Evolutionary conservation across 2,797 vertebrate genomes (phyloP).

Genomic region (Onychomys leucogaster): DNA sequence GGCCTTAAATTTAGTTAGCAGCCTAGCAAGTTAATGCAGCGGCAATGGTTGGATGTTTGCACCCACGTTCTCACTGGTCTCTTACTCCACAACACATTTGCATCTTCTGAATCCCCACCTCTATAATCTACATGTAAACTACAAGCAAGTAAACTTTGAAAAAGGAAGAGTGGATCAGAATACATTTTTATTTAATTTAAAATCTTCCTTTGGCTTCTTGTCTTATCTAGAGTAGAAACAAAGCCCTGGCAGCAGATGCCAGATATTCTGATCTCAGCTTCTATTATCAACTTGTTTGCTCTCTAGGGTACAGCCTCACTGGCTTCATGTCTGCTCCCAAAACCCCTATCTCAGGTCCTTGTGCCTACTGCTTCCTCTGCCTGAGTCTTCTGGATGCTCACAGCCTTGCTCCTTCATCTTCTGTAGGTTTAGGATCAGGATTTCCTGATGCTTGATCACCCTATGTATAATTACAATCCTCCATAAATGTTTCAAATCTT

Average conservation of each 20-base stretch:
- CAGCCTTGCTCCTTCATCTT: not conserved
- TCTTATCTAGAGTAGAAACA: slow-evolving; percentile 1
- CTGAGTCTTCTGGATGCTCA: not conserved
- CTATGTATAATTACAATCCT: not conserved
- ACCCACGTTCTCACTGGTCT: not conserved
- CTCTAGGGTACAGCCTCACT: not conserved
- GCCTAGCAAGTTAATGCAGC: not conserved
- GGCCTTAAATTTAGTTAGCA: not conserved
- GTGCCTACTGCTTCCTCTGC: not conserved
- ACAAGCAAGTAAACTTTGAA: not conserved
- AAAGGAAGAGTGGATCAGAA: not conserved
- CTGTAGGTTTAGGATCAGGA: not conserved
- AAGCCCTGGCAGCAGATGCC: not conserved
- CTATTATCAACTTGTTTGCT: not conserved
- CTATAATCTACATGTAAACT: not conserved
- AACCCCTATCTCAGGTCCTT: not conserved
- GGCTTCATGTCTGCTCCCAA: not conserved
- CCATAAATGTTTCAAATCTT: not conserved
- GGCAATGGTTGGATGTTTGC: not conserved
- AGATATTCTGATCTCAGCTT: not conserved
- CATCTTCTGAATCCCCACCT: no score
- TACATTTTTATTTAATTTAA: slow-evolving; percentile 1
- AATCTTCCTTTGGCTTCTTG: not conserved
- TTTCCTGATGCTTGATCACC: not conserved
- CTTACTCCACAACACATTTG: not conserved